Evolutionary conservation across 2,888 invertebrate genomes (phyloP).

Genomic region (Nemurella pictetii): DNA sequence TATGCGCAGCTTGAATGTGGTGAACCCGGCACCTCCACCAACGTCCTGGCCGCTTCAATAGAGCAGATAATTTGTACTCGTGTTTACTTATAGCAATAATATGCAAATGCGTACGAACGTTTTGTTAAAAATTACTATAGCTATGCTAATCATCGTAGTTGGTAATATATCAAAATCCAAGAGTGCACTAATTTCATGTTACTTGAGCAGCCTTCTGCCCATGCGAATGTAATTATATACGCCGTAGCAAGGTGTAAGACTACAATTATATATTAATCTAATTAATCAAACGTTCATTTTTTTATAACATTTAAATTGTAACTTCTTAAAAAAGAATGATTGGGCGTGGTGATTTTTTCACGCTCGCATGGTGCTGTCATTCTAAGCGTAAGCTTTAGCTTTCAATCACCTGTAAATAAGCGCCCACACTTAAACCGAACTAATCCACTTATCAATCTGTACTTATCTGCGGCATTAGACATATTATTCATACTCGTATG

Average conservation of each 20-base stretch:
- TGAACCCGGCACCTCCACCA: background rate
- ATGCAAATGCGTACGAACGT: background rate
- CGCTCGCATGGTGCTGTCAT: constrained; percentile 20
- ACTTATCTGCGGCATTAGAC: background rate
- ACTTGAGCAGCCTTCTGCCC: background rate
- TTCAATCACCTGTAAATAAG: background rate
- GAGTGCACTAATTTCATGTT: background rate
- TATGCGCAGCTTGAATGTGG: background rate
- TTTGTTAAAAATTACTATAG: background rate
- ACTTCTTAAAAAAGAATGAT: background rate
- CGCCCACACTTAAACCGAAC: constrained; percentile 4
- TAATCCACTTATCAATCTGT: constrained; percentile 12
- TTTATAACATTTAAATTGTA: background rate
- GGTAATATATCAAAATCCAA: background rate
- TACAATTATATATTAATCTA: constrained; percentile 14
- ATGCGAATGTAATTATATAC: background rate
- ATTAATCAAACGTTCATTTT: background rate
- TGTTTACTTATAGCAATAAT: background rate
- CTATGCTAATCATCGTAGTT: background rate
- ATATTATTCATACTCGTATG: background rate
- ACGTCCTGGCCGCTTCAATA: background rate
- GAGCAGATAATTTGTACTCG: background rate
- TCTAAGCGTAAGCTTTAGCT: constrained; percentile 4
- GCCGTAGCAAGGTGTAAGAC: background rate
- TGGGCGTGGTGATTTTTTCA: constrained; percentile 7